phyloP scores from a whole-genome alignment of 1,140 invertebrate species.

The Hypsibius dujardini region DNA sequence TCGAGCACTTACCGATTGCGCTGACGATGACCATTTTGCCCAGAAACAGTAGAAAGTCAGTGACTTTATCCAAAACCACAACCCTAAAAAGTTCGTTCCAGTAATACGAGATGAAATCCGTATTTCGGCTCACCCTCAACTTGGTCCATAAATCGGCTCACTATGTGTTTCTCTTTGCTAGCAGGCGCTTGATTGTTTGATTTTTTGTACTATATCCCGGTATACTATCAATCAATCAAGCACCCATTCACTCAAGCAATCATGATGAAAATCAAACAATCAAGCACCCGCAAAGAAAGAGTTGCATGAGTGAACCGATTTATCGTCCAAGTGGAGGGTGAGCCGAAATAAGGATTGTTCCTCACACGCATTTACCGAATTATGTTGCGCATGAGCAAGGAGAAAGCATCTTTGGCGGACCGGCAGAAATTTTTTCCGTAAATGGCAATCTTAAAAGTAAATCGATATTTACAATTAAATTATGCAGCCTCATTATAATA shows the following conservation, averaged over 20 bases:
- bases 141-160: too few species aligned
- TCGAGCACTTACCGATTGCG: slow-evolving; percentile 38
- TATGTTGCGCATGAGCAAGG: slow-evolving; percentile 35
- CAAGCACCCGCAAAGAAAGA: too few species aligned
- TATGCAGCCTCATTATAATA: slow-evolving; percentile 16
- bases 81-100: slow-evolving; percentile 57
- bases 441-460: slow-evolving; percentile 32
- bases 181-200: slow-evolving; percentile 8
- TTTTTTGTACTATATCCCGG: too few species aligned
- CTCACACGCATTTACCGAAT: slow-evolving; percentile 28
- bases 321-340: too few species aligned
- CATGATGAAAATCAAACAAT: too few species aligned
- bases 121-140: slow-evolving; percentile 34
- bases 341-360: background rate
- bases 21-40: slow-evolving; percentile 71
- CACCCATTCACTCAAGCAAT: too few species aligned
- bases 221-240: too few species aligned
- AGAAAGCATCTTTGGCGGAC: slow-evolving; percentile 37
- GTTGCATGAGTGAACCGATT: too few species aligned
- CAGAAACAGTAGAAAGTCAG: slow-evolving; percentile 80
- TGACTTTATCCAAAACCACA: slow-evolving; percentile 74
- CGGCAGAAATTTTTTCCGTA: slow-evolving; percentile 37
- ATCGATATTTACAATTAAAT: background rate
- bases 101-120: slow-evolving; percentile 50
- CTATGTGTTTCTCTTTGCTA: background rate